phyloP scores from a whole-genome alignment of 2,113 vertebrate genomes.

The Engraulis encrasicolus region DNA sequence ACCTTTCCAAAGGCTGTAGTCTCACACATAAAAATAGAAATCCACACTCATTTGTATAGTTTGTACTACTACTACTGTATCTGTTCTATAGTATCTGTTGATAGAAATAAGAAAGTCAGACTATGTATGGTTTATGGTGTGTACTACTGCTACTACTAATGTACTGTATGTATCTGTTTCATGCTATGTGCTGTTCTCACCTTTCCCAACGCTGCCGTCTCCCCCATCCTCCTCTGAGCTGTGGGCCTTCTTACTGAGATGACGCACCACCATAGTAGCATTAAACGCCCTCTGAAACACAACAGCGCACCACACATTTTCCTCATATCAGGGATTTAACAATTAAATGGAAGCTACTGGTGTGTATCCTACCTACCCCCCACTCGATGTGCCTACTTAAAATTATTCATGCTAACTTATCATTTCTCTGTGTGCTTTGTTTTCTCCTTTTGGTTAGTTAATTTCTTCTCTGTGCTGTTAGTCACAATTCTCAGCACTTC shows the following conservation, averaged over 20 bases:
- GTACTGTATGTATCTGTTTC: no score
- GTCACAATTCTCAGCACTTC: neutral
- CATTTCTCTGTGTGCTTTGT: neutral
- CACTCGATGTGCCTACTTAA: neutral
- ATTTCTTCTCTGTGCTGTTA: neutral
- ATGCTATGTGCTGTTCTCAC: constrained; percentile 25
- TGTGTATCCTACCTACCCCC: no score
- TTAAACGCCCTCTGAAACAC: constrained; percentile 85
- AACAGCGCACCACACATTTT: neutral
- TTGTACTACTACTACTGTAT: no score
- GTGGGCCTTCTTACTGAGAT: constrained; percentile 75
- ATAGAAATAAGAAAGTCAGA: no score
- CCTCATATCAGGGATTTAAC: neutral
- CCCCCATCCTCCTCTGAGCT: constrained; percentile 66
- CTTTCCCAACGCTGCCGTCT: constrained; percentile 69
- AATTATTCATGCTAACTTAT: neutral
- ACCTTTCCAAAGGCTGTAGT: constrained; percentile 68
- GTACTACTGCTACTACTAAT: no score
- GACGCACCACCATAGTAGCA: constrained; percentile 82
- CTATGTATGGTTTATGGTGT: no score
- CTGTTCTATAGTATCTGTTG: no score
- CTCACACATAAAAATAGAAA: no score
- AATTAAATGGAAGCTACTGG: neutral
- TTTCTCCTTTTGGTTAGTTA: neutral
- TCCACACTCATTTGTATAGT: no score